Base-by-base conservation (phyloP, 2,797 vertebrate genomes). In the Meriones psammophilus region DNA sequence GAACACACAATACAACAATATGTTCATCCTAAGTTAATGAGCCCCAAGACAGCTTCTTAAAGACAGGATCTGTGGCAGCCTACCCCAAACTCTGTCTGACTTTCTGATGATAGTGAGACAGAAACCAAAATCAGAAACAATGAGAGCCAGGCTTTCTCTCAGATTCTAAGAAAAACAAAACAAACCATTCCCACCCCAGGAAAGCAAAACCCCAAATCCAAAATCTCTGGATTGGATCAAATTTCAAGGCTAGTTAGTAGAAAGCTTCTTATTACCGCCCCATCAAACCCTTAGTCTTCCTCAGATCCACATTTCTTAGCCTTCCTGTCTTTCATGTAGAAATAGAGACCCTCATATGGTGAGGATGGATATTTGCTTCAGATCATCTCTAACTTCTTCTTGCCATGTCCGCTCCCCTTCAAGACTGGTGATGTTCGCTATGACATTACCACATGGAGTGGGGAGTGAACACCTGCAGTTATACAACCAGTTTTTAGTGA, bases 241-340 rank as follows among this genome's bases (percentile, higher is more conserved):
- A 87, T 83, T 76, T 89, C 56, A 81, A 42, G n/a, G 4, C n/a
- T 26, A 68, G 2, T 12, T 13, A 28, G 1, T n/a, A 66, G 73
- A 89, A 90, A 62, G 4, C 24, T 73, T n/a, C 42, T 5, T 89
- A 46, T 10, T 7, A 36, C 3, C 22, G 22, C 1, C 10, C 26
- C 17, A 2, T 24, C 24, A 68, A 39, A 42, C 42, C 42, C 42
- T 1, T 12, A 46, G 33, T 22, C 24, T 66, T 80, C n/a, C 42
- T 6, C 0, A 13, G 4, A 5, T 42, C 5, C 12, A 4, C 18
- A 46, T 10, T 15, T 8, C 10, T n/a, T 17, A 10, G 17, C 3
- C 8, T 26, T 24, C 0, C 0, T 39, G 2, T 18, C 14, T 94
- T 8, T 92, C 22, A 20, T 24, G 26, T 12, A 7, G 33, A 10